Evolutionary conservation across 1,140 invertebrate species (phyloP), one percentile per base, ranked within the genome.

Genomic region (Hyposmocoma kahamanoa): DNA sequence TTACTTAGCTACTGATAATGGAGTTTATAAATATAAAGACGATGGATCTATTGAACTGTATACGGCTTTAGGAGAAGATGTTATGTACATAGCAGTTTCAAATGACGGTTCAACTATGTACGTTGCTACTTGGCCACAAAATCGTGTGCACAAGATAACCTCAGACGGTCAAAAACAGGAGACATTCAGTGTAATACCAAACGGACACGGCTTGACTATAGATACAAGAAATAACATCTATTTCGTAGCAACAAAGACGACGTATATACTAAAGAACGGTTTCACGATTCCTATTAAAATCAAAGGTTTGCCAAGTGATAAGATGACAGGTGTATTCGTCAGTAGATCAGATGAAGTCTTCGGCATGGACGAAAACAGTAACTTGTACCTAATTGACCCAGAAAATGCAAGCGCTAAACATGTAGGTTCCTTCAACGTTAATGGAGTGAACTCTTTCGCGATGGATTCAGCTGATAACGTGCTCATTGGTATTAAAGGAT

Each of bases 111-210:
- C 19, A 0, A 58, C 62, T 0, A 76, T 84, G 73, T 84, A 72
- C 19, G 73, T 81, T 47, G 81, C 81, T 0, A 84, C 81, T 1
- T 84, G 77, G 77, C 81, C 81, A 0, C 81, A 84, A 28, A 84
- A 84, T 50, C 46, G 79, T 17, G 81, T 84, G 0, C 74, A 80
- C 15, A 75, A 67, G 47, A 73, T 84, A 4, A 72, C 70, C 1
- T 73, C 70, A 20, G 71, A 76, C 0, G 75, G 79, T 0, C 63
- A 73, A n/a, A 75, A 68, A 15, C 64, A 67, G 18, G 77, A 83
- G 46, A 53, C 53, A 0, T 83, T 82, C 22, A 19, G 69, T 0
- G 45, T 62, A 0, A 82, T 84, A 11, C 72, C 81, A 0, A 84
- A 84, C 11, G 81, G 81, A 0, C 81, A 84, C 32, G 81, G 77